Base-by-base conservation (phyloP, 2,113 vertebrate species). In the Rhinolophus ferrumequinum region DNA sequence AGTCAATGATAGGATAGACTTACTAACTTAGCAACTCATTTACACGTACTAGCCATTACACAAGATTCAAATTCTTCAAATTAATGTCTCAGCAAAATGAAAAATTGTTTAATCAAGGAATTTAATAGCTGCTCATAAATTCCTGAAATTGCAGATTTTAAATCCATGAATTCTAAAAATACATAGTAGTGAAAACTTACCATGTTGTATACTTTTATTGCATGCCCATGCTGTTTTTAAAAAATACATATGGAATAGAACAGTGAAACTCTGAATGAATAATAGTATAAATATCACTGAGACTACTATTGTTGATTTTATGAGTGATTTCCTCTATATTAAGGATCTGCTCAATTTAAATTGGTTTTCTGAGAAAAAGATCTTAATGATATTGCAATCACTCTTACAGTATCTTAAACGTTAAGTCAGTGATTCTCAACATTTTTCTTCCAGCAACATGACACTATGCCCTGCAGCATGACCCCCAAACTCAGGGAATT, bases 61-160 rank as follows among this genome's bases (percentile, higher is more conserved):
- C 22, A 95, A 88, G 60, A 77, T 94, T 92, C 84, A 94, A 22
- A 94, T 90, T 95, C 26, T 95, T 96, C 41, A 95, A 83, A 81
- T 94, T 88, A 94, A 81, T 82, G 8, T 84, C 66, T 76, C 35
- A 80, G 60, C 41, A 87, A 86, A 96, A 76, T 97, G 75, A 95
- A 85, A 95, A 84, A 12, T 70, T 88, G 70, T 93, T 96, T 95
- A 81, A 88, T 93, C 26, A 88, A 47, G 6, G 35, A 79, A 16
- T 62, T 87, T 95, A 96, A 88, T 94, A 33, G 54, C 92, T 97
- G 58, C 72, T 86, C 16, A 92, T 81, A 85, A 94, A 73, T 92
- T 93, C 66, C 62, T 96, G 44, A 88, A 96, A 69, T 88, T 90
- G 38, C 14, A 58, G 15, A 73, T 95, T 96, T 94, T 96, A 95